phyloP scores from a whole-genome alignment of 2,797 vertebrate genomes.

The Lepus townsendii region DNA sequence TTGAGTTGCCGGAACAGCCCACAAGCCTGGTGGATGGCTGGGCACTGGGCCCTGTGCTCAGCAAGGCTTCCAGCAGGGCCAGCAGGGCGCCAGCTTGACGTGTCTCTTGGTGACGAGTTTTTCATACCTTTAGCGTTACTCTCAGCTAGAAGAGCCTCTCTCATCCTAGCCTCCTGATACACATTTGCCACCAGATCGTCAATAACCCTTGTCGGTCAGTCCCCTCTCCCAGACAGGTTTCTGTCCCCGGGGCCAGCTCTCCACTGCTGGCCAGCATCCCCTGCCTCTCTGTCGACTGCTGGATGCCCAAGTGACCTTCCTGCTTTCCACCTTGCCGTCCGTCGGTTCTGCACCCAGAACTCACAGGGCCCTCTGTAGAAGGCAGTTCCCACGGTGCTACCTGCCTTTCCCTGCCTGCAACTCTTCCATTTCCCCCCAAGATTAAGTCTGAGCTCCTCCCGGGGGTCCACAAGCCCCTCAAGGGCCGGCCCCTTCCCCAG shows the following conservation, averaged over 20 bases:
- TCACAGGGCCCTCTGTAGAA: not conserved
- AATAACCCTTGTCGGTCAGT: not conserved
- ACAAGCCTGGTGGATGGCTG: not conserved
- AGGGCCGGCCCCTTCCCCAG: not conserved
- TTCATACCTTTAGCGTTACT: not conserved
- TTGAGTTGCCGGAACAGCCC: not conserved
- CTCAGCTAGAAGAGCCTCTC: not conserved
- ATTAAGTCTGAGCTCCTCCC: too few species aligned
- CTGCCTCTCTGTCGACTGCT: too few species aligned
- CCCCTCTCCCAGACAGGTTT: not conserved
- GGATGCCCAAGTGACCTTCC: too few species aligned
- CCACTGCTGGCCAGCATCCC: not conserved
- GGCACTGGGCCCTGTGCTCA: too few species aligned
- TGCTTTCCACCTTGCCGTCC: not conserved
- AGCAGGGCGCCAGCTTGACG: too few species aligned
- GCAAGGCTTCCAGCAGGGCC: too few species aligned
- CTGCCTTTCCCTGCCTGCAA: not conserved
- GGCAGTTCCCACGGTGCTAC: not conserved
- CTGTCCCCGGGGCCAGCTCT: not conserved
- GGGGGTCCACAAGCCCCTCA: not conserved
- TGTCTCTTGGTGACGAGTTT: not conserved
- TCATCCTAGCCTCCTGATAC: not conserved
- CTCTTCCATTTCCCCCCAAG: too few species aligned
- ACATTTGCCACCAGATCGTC: accelerated
- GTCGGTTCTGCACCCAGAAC: not conserved